Conservation (phyloP, 1,140 invertebrate species). For the Eumaeus atala region DNA sequence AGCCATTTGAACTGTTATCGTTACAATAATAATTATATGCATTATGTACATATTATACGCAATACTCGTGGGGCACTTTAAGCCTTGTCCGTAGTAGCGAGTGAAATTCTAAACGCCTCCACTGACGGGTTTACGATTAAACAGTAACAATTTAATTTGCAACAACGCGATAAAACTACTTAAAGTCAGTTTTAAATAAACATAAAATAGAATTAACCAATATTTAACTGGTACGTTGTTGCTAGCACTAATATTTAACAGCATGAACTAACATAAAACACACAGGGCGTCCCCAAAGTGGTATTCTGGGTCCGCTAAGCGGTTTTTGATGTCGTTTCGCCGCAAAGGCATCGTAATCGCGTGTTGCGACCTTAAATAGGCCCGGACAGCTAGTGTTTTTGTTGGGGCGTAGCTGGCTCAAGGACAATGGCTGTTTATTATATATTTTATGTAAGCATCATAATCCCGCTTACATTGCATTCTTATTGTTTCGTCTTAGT, state of each 20-base stretch:
- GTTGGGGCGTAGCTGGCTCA: conserved; percentile 11
- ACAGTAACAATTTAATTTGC: too few species aligned
- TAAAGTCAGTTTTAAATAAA: conserved; percentile 1
- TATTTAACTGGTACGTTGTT: conserved; percentile 5
- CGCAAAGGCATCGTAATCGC: conserved; percentile 20
- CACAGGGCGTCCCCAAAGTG: conserved; percentile 19
- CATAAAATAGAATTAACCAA: conserved; percentile 2
- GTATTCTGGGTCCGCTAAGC: conserved; percentile 26
- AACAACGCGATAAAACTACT: too few species aligned
- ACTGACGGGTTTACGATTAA: too few species aligned
- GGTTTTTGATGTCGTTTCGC: conserved; percentile 29
- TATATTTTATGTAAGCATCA: too few species aligned
- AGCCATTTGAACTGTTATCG: too few species aligned
- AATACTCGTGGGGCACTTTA: too few species aligned
- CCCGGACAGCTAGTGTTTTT: conserved; percentile 10
- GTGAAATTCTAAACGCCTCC: too few species aligned
- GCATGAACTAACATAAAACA: conserved; percentile 17
- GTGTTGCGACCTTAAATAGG: conserved; percentile 12
- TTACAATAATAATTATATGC: too few species aligned
- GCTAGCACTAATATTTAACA: conserved; percentile 15
- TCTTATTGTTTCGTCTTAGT: too few species aligned
- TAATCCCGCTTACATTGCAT: too few species aligned
- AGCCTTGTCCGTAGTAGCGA: too few species aligned
- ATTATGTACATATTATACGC: too few species aligned
- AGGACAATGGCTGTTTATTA: background rate